Conservation (phyloP, 2,797 vertebrate species). For the Balearica regulorum region DNA sequence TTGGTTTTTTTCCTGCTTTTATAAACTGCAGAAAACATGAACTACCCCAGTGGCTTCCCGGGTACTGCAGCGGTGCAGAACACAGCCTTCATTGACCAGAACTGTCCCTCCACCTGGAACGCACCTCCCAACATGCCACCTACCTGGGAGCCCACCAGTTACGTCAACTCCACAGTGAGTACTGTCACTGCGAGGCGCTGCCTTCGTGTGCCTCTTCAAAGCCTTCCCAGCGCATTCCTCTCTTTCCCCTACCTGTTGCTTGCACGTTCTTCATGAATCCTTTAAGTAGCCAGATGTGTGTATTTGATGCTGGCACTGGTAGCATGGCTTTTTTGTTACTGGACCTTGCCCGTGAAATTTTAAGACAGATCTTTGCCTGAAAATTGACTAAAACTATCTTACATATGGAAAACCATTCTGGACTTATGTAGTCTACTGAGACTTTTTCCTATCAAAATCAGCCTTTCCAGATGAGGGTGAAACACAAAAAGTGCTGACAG, state of each 20-base stretch:
- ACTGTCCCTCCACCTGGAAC: slow-evolving; percentile 73
- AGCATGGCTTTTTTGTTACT: not conserved
- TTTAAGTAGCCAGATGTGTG: not conserved
- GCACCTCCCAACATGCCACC: slow-evolving; percentile 59
- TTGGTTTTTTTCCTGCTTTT: not conserved
- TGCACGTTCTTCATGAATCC: not conserved
- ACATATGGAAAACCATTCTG: not conserved
- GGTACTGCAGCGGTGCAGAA: slow-evolving; percentile 78
- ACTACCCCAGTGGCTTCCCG: slow-evolving; percentile 81
- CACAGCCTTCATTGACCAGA: slow-evolving; percentile 73
- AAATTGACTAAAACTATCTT: not conserved
- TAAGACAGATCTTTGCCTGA: not conserved
- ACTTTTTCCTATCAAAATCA: not conserved
- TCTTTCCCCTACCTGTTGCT: not conserved
- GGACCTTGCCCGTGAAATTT: not conserved
- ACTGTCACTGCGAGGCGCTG: not conserved
- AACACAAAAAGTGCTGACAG: slow-evolving; percentile 8
- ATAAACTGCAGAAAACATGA: slow-evolving; percentile 82
- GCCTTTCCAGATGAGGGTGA: not conserved
- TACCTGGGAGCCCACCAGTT: slow-evolving; percentile 86
- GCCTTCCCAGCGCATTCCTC: not conserved
- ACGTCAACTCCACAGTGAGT: slow-evolving; percentile 79
- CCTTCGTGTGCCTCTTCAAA: not conserved
- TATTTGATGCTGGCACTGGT: not conserved
- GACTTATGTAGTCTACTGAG: not conserved